These are phyloP conservation scores for Oryzias melastigma DNA, from an alignment of 2,113 vertebrate genomes.

Conservation along the genomic window DNA sequence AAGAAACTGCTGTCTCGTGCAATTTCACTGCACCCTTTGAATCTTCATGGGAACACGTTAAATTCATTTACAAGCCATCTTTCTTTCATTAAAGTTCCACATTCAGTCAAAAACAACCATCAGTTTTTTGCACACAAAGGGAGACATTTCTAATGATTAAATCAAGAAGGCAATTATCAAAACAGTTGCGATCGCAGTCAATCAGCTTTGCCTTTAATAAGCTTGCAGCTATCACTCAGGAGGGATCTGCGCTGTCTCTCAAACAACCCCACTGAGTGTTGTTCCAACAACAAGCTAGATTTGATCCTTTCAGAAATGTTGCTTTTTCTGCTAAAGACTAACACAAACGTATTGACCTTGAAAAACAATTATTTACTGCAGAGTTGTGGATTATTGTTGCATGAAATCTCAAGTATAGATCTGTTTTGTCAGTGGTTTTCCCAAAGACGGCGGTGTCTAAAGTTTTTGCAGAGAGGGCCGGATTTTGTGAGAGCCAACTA, in stretches of 20 bases:
- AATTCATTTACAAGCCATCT: constrained; percentile 25
- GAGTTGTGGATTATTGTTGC: too few species aligned
- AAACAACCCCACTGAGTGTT: constrained; percentile 26
- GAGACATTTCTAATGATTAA: constrained; percentile 14
- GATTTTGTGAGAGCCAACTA: too few species aligned
- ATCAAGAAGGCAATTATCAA: constrained; percentile 41
- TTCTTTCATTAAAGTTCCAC: constrained; percentile 31
- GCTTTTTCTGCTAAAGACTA: neutral
- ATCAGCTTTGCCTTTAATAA: constrained; percentile 42
- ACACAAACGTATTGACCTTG: neutral
- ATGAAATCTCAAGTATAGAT: too few species aligned
- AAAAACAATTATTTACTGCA: neutral
- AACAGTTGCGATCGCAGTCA: constrained; percentile 33
- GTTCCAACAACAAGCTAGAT: constrained; percentile 25
- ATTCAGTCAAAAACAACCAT: constrained; percentile 33
- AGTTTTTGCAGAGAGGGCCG: too few species aligned
- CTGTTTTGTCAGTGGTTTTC: too few species aligned
- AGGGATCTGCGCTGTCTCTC: constrained; percentile 24
- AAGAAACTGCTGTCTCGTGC: neutral
- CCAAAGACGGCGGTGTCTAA: too few species aligned
- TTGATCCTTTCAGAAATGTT: constrained; percentile 13
- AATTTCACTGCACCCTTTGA: neutral
- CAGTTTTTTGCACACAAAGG: constrained; percentile 16
- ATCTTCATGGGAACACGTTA: constrained; percentile 10
- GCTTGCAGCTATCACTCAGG: constrained; percentile 22